Conservation (phyloP, 2,888 invertebrate species). For the Syritta pipiens region DNA sequence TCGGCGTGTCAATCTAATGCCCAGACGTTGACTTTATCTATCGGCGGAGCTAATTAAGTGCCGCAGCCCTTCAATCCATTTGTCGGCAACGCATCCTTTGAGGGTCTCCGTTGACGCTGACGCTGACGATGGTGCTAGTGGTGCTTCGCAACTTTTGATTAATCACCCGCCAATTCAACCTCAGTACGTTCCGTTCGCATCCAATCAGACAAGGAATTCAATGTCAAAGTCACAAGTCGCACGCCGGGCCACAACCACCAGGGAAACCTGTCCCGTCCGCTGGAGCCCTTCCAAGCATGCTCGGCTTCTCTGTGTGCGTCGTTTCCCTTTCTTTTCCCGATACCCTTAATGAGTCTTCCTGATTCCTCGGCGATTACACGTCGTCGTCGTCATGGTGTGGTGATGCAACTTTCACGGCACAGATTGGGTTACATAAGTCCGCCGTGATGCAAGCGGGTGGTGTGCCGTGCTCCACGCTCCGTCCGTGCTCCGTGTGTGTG, state of each 20-base stretch:
- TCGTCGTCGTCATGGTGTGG: conserved; percentile 24
- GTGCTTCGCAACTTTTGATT: conserved; percentile 64
- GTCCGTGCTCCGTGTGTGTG: conserved; percentile 29
- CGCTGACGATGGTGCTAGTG: too few relatives aligned
- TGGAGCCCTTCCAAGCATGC: neutral
- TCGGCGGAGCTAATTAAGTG: conserved; percentile 63
- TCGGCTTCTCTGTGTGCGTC: conserved; percentile 1
- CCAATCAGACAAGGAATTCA: conserved; percentile 68
- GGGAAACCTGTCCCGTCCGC: conserved; percentile 46
- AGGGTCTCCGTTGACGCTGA: conserved; percentile 16
- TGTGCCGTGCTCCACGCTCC: neutral
- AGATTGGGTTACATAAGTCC: conserved; percentile 68
- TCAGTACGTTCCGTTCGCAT: conserved; percentile 39
- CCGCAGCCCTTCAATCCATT: conserved; percentile 55
- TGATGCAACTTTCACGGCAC: conserved; percentile 68
- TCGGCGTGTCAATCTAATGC: conserved; percentile 62
- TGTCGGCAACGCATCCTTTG: conserved; percentile 67
- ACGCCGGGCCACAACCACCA: conserved; percentile 1
- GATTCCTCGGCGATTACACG: conserved; percentile 55
- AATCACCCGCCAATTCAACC: conserved; percentile 66
- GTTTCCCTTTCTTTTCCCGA: conserved; percentile 62
- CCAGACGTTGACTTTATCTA: conserved; percentile 61
- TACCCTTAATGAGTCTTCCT: conserved; percentile 64
- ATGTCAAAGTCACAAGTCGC: conserved; percentile 66
- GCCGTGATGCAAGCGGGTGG: conserved; percentile 34